Evolutionary conservation across 2,888 invertebrate genomes (phyloP), one percentile per base, ranked within the genome.

Genomic region (Andricus curvator): DNA sequence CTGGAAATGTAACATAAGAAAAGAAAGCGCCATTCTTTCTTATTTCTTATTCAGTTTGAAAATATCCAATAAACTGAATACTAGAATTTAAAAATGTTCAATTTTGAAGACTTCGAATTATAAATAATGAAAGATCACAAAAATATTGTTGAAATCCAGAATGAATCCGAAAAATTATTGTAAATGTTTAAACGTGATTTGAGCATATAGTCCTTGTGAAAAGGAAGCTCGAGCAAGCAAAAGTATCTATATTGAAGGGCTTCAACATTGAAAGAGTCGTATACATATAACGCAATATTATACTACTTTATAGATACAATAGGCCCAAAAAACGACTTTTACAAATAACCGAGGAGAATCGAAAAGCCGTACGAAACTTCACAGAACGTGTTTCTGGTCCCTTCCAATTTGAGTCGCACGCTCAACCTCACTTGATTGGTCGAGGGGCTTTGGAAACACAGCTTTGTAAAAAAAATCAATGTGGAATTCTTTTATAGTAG

Each of bases 331-430:
- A 29, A 81, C 81, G 83, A 84, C 84, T 83, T 83, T 83, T 84
- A 83, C 80, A 81, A 84, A 17, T 48, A 48, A 84, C 81, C 83
- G 82, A 81, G 79, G 79, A 84, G 82, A 84, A 84, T 82, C 83
- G 81, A 81, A 81, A 83, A 83, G 80, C 81, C 80, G 80, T 83
- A 83, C 81, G 83, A 83, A 84, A 83, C 83, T 83, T 64, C 15
- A 15, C 13, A 67, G 41, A 37, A 41, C n/a, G 20, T 4, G 37
- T 37, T 25, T 9, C n/a, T 33, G 29, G 37, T 66, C 20, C 33
- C 66, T 66, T 66, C 66, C n/a, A 66, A 20, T 2, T 66, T 66
- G 20, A 33, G 37, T 67, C 41, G 37, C 37, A 67, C 66, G 37
- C 66, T 78, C 76, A 80, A 79, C 74, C 78, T 74, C 62, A 37